Evolutionary conservation across 2,797 vertebrate genomes (phyloP).

Genomic region (Sciaenops ocellatus): DNA sequence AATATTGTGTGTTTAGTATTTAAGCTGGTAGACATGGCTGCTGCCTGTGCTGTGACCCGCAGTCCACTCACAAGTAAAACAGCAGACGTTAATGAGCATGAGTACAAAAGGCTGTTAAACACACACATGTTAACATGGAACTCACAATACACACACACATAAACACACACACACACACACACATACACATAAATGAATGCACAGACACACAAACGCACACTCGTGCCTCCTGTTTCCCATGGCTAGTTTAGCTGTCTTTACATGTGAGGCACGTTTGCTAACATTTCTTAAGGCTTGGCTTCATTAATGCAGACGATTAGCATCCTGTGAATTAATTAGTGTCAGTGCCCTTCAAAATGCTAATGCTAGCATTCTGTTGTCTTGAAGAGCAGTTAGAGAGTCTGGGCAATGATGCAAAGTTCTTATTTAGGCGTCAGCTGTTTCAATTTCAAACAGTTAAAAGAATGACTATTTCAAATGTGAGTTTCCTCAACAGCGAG

Average conservation of each 20-base stretch:
- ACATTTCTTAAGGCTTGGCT: conserved; percentile 86
- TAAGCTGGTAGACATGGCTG: conserved; percentile 50
- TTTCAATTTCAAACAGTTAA: conserved; percentile 57
- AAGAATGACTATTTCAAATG: conserved; percentile 38
- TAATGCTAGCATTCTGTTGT: conserved; percentile 85
- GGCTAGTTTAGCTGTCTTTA: conserved; percentile 80
- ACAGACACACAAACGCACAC: conserved; percentile 36
- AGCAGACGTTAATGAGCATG: conserved; percentile 76
- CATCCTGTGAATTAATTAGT: conserved; percentile 87
- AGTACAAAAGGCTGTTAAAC: conserved; percentile 61
- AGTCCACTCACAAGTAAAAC: conserved; percentile 63
- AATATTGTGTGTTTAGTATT: conserved; percentile 55
- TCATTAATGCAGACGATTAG: conserved; percentile 87
- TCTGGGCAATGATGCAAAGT: conserved; percentile 79
- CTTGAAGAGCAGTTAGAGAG: conserved; percentile 72
- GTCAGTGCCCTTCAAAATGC: conserved; percentile 88
- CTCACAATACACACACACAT: conserved; percentile 50
- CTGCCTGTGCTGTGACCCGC: conserved; percentile 65
- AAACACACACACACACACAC: conserved; percentile 40
- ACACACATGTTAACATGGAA: conserved; percentile 66
- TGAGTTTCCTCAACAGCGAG: conserved; percentile 31
- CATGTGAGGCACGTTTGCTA: conserved; percentile 85
- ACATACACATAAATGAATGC: conserved; percentile 5
- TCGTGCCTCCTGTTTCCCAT: conserved; percentile 69
- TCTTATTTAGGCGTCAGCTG: conserved; percentile 74